Percentiles rank a stretch among this genome's conserved stretches.
Evolutionary conservation across 2,797 vertebrate species (phyloP).

Genomic region (Etheostoma nigrum): DNA sequence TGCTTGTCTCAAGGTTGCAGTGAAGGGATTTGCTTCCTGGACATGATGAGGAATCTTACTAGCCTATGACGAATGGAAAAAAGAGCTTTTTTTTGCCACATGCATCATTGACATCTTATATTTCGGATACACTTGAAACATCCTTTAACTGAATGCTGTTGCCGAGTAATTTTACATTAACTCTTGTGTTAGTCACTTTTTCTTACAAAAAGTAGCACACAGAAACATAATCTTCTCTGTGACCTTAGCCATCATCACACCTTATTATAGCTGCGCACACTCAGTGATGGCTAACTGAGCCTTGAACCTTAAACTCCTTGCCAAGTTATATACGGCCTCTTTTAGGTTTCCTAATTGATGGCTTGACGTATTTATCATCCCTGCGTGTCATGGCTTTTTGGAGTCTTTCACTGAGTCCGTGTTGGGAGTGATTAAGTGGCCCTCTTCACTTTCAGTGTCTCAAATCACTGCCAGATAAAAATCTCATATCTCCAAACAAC

Average conservation of each 20-base stretch:
- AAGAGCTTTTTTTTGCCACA: slow-evolving; percentile 4
- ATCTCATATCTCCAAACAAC: slow-evolving; percentile 26
- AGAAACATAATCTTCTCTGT: slow-evolving; percentile 42
- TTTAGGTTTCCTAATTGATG: slow-evolving; percentile 69
- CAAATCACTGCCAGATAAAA: slow-evolving; percentile 50
- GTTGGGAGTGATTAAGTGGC: slow-evolving; percentile 64
- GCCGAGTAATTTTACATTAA: neutral
- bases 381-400: slow-evolving; percentile 53
- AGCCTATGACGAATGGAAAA: neutral
- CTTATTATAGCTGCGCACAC: slow-evolving; percentile 44
- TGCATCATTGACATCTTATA: slow-evolving; percentile 3
- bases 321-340: slow-evolving; percentile 46
- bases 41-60: neutral
- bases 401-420: slow-evolving; percentile 47
- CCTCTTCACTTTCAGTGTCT: slow-evolving; percentile 73
- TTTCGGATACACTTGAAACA: slow-evolving; percentile 20
- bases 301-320: slow-evolving; percentile 38
- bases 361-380: slow-evolving; percentile 57
- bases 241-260: slow-evolving; percentile 44
- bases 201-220: neutral
- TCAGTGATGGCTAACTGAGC: slow-evolving; percentile 20
- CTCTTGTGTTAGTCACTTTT: slow-evolving; percentile 2
- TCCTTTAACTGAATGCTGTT: neutral
- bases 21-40: slow-evolving; percentile 17
- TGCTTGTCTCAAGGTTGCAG: neutral